These are phyloP conservation scores for Hylomyscus alleni DNA, from an alignment of 2,797 vertebrate genomes.

Conservation along the genomic window DNA sequence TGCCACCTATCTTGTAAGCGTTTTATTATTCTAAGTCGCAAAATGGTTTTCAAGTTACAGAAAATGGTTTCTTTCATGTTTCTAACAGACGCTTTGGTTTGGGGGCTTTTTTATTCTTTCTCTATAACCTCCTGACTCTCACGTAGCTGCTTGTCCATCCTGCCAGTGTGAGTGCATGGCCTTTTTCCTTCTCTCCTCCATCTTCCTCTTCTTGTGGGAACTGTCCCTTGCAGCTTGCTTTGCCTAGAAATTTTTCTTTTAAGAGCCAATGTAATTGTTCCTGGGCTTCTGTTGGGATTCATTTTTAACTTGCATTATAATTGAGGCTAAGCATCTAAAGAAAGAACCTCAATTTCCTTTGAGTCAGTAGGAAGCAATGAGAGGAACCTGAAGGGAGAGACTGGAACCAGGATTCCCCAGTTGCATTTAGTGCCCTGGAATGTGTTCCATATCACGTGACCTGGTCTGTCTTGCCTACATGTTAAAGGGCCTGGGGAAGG, in stretches of 20 bases:
- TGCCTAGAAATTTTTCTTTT: no score
- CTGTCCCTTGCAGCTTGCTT: not conserved
- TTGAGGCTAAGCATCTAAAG: not conserved
- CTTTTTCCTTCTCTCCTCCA: not conserved
- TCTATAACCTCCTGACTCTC: not conserved
- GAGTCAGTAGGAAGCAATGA: not conserved
- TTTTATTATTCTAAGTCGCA: not conserved
- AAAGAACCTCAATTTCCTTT: not conserved
- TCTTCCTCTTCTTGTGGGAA: not conserved
- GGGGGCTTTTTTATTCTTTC: not conserved
- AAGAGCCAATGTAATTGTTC: no score
- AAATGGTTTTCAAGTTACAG: not conserved
- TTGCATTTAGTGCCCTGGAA: not conserved
- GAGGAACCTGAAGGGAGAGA: not conserved
- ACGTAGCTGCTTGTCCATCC: not conserved
- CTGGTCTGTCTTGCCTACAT: not conserved
- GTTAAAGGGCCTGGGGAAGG: not conserved
- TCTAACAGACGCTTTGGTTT: not conserved
- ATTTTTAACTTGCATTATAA: not conserved
- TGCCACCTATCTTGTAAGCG: not conserved
- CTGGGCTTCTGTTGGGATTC: not conserved
- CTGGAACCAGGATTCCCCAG: not conserved
- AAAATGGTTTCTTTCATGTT: not conserved
- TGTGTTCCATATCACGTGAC: not conserved
- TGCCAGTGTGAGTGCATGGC: not conserved